Conservation (phyloP, 2,888 invertebrate genomes). For the Drosophila fungiperda region DNA sequence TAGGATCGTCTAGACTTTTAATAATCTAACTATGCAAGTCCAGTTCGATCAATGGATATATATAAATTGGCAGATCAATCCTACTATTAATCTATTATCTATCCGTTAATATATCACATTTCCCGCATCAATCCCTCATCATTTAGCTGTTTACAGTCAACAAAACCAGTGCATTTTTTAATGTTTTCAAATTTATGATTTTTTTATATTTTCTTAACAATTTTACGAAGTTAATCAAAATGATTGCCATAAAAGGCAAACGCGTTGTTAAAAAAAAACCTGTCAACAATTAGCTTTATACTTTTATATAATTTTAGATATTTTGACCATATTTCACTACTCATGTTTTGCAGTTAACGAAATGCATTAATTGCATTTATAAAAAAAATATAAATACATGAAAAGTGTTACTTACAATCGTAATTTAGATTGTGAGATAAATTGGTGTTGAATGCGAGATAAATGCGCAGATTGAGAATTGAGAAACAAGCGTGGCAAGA, state of each 20-base stretch:
- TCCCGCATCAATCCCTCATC: background rate
- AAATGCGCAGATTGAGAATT: conserved; percentile 3
- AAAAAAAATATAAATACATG: conserved; percentile 27
- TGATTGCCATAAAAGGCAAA: conserved; percentile 40
- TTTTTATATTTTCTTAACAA: conserved; percentile 36
- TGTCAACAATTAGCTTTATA: conserved; percentile 27
- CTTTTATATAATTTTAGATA: conserved; percentile 39
- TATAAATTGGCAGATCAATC: background rate
- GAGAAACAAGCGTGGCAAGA: conserved; percentile 2
- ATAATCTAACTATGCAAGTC: background rate
- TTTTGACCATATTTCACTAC: conserved; percentile 29
- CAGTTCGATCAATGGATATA: background rate
- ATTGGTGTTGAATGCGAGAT: background rate
- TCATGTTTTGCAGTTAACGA: conserved; percentile 36
- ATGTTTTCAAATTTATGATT: conserved; percentile 35
- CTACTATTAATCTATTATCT: no score
- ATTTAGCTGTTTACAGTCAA: conserved; percentile 10
- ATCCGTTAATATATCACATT: background rate
- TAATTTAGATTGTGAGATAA: conserved; percentile 13
- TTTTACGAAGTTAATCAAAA: conserved; percentile 44
- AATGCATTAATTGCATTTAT: conserved; percentile 19
- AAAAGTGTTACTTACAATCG: conserved; percentile 11
- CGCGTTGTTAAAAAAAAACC: conserved; percentile 21
- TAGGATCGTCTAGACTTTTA: background rate
- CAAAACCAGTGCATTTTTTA: conserved; percentile 19